A percentile compares a stretch with the other conserved stretches of the same genome.
Evolutionary conservation across 2,797 vertebrate genomes (phyloP).

Genomic region (Setipinna tenuifilis): DNA sequence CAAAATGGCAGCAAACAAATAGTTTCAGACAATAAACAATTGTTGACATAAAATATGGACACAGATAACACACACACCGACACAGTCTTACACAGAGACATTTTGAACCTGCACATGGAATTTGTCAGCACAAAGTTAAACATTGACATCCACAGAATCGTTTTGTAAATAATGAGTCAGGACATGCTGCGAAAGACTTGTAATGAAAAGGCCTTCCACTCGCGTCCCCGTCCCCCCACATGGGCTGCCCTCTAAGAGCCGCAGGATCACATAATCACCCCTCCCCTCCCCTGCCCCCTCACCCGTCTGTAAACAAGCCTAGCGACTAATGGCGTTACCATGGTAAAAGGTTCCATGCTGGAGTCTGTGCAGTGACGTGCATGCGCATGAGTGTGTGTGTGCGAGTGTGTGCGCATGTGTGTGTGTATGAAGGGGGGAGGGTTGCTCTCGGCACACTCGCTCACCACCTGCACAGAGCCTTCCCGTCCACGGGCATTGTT

Average conservation of each 20-base stretch:
- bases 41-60: too few relatives aligned
- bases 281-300: not conserved
- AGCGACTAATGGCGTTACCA: constrained; percentile 53
- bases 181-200: not conserved
- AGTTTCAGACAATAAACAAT: too few relatives aligned
- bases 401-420: not conserved
- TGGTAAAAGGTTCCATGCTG: constrained; percentile 45
- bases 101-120: not conserved
- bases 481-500: not conserved
- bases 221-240: not conserved
- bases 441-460: not conserved
- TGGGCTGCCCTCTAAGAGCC: not conserved
- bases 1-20: too few relatives aligned
- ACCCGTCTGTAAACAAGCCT: constrained; percentile 29
- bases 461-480: not conserved
- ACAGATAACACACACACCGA: too few relatives aligned
- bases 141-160: not conserved
- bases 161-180: not conserved
- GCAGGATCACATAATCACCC: constrained; percentile 35
- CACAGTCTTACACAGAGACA: too few relatives aligned
- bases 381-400: not conserved
- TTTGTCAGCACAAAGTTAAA: not conserved
- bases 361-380: not conserved
- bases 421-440: not conserved
- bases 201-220: constrained; percentile 11